phyloP scores from a whole-genome alignment of 2,113 vertebrate species.

The Cranoglanis bouderius region DNA sequence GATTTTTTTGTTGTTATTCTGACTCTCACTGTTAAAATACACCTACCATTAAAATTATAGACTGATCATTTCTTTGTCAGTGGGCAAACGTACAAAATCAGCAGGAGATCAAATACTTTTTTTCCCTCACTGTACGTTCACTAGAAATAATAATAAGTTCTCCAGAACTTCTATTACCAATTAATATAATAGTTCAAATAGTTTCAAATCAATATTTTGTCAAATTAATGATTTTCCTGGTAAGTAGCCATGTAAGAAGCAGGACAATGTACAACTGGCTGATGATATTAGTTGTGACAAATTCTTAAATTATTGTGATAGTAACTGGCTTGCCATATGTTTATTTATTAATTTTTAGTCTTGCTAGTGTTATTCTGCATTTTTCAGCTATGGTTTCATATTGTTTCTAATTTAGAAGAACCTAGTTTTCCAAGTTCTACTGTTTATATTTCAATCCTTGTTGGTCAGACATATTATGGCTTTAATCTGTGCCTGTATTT shows the following conservation, averaged over 20 bases:
- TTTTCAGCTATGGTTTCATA: not conserved
- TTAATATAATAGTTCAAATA: not conserved
- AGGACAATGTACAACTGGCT: not conserved
- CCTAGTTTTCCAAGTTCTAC: not conserved
- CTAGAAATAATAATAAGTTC: not conserved
- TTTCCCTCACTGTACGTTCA: too few species aligned
- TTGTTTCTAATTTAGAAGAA: not conserved
- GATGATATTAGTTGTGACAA: not conserved
- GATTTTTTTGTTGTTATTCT: too few species aligned
- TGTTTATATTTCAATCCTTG: not conserved
- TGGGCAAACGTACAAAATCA: too few species aligned
- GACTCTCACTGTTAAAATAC: too few species aligned
- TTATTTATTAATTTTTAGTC: not conserved
- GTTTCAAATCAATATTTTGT: not conserved
- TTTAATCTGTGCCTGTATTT: slow-evolving; percentile 5
- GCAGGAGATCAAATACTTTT: too few species aligned
- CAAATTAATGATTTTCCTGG: not conserved
- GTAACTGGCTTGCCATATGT: not conserved
- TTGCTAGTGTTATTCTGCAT: not conserved
- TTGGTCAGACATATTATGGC: not conserved
- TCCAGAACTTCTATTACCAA: not conserved
- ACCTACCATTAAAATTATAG: too few species aligned
- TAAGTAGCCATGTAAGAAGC: not conserved
- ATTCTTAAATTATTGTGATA: not conserved
- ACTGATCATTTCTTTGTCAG: too few species aligned